phyloP scores from a whole-genome alignment of 2,113 vertebrate genomes.

The Phalacrocorax aristotelis region DNA sequence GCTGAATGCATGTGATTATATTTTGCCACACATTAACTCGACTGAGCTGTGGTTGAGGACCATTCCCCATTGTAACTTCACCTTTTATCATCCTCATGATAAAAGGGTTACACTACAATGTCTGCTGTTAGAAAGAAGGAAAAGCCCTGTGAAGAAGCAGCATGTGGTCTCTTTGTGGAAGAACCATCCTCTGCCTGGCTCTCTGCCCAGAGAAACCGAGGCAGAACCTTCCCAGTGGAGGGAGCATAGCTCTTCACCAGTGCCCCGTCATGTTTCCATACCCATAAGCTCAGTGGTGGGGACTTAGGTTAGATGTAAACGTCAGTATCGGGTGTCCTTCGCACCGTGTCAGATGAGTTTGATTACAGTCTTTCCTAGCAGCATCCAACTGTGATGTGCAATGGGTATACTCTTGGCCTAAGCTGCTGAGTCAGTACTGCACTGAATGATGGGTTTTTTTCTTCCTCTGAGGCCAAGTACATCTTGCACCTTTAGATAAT shows the following conservation, averaged over 20 bases:
- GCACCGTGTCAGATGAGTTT: rapidly evolving
- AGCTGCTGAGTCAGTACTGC: neutral
- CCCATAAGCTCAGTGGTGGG: rapidly evolving
- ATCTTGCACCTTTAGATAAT: neutral
- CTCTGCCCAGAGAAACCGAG: neutral
- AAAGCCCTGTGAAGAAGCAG: neutral
- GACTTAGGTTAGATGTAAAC: neutral
- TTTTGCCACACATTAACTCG: neutral
- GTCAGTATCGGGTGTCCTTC: rapidly evolving
- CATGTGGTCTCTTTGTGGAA: neutral
- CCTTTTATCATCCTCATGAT: neutral
- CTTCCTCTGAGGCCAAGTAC: neutral
- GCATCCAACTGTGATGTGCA: rapidly evolving
- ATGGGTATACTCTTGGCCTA: neutral
- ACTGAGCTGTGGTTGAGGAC: neutral
- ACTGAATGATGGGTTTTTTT: neutral
- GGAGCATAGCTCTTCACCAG: neutral
- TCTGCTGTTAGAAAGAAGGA: neutral
- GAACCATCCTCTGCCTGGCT: neutral
- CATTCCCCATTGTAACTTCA: neutral
- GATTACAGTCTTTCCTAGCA: neutral
- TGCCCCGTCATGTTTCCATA: neutral
- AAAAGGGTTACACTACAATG: neutral
- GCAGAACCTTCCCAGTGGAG: neutral
- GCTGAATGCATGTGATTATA: neutral